Percentiles rank a stretch among this genome's conserved stretches.
Evolutionary conservation across 2,888 invertebrate genomes (phyloP).

Genomic region (Creontiades dilutus): DNA sequence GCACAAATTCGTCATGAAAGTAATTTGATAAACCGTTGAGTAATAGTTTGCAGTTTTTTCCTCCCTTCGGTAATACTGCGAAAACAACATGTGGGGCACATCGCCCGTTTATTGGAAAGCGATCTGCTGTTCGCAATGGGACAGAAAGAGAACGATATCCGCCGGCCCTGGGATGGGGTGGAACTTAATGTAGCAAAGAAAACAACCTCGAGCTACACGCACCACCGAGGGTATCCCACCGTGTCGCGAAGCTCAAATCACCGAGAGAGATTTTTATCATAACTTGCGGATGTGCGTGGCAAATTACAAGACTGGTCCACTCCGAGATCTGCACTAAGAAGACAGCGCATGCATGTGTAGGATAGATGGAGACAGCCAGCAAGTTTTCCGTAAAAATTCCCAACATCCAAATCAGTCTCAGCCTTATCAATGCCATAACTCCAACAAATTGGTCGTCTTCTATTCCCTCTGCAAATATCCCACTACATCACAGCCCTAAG

Average conservation of each 20-base stretch:
- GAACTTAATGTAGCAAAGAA: conserved; percentile 60
- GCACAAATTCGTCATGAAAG: too few relatives aligned
- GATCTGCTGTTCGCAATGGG: conserved; percentile 60
- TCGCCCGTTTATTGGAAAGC: conserved; percentile 49
- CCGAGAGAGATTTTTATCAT: conserved; percentile 29
- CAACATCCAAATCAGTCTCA: too few relatives aligned
- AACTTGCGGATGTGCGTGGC: conserved; percentile 1
- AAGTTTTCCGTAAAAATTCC: too few relatives aligned
- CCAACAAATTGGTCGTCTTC: too few relatives aligned
- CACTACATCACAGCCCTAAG: too few relatives aligned
- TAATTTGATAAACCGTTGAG: too few relatives aligned
- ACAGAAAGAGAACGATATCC: conserved; percentile 63
- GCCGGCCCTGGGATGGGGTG: background rate
- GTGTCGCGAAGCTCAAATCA: conserved; percentile 1
- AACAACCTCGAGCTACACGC: conserved; percentile 24
- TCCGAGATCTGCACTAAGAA: too few relatives aligned
- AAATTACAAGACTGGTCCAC: background rate
- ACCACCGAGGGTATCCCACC: background rate
- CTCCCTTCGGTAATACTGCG: background rate
- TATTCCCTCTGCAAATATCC: too few relatives aligned
- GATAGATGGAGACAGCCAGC: too few relatives aligned
- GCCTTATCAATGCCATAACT: too few relatives aligned
- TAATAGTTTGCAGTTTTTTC: too few relatives aligned
- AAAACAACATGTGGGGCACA: background rate
- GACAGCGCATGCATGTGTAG: too few relatives aligned